A percentile compares a stretch with the other conserved stretches of the same genome.
Conservation (phyloP, 2,888 invertebrate genomes). For the Spisula subtruncata region DNA sequence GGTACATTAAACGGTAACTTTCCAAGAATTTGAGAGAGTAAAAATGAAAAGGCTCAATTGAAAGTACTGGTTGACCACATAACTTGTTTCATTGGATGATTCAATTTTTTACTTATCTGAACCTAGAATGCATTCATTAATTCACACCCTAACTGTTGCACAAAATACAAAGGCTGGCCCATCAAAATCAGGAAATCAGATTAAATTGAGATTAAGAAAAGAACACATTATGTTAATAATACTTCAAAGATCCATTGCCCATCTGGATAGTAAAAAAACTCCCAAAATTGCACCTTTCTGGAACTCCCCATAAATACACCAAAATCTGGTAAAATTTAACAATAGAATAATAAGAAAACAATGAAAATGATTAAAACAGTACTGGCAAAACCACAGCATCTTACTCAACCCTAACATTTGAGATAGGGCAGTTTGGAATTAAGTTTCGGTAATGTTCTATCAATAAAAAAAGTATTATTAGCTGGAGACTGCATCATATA, state of each 20-base stretch:
- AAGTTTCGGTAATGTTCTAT: too few relatives aligned
- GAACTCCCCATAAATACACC: not conserved
- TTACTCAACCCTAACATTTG: too few relatives aligned
- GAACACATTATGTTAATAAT: not conserved
- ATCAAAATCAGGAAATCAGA: not conserved
- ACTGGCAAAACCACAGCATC: not conserved
- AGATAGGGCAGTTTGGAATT: too few relatives aligned
- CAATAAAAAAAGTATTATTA: too few relatives aligned
- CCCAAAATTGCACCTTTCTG: too few relatives aligned
- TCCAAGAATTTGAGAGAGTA: too few relatives aligned
- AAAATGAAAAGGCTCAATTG: not conserved
- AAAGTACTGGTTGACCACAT: not conserved
- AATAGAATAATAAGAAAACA: not conserved
- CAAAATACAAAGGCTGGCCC: not conserved
- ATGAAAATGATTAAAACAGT: not conserved
- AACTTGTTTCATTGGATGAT: not conserved
- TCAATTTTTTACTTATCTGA: not conserved
- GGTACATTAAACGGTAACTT: too few relatives aligned
- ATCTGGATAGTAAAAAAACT: not conserved
- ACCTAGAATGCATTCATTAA: not conserved
- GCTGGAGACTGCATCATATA: too few relatives aligned
- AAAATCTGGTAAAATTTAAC: not conserved
- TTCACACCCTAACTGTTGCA: not conserved
- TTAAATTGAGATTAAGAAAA: conserved; percentile 7
- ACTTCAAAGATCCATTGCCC: not conserved